A percentile compares a stretch with the other conserved stretches of the same genome.
Evolutionary conservation across 2,113 vertebrate species (phyloP).

Genomic region (Erythrocebus patas): DNA sequence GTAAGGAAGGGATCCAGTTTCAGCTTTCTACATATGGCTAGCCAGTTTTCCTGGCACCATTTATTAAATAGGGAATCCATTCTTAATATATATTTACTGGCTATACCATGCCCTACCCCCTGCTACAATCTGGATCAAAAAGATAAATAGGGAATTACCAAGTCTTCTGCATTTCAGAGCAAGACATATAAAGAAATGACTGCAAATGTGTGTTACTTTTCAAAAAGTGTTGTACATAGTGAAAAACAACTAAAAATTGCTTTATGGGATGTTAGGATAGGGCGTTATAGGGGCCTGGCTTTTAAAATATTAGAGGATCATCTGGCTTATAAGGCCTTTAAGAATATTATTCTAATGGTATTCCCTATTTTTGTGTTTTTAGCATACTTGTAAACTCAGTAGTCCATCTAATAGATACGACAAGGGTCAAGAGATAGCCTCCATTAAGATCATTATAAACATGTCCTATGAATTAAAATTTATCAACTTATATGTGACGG

Average conservation of each 20-base stretch:
- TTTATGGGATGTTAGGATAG: neutral
- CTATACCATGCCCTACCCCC: neutral
- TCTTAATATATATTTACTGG: neutral
- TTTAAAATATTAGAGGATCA: neutral
- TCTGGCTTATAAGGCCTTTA: neutral
- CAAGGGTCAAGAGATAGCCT: neutral
- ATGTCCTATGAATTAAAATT: neutral
- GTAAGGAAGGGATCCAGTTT: too few relatives aligned
- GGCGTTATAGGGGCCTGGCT: neutral
- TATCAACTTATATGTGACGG: neutral
- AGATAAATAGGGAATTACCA: neutral
- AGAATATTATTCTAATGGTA: neutral
- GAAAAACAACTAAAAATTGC: neutral
- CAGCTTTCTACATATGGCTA: too few relatives aligned
- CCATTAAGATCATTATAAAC: neutral
- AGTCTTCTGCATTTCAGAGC: neutral
- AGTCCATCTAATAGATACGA: neutral
- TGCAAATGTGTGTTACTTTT: neutral
- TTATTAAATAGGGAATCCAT: too few relatives aligned
- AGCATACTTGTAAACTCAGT: neutral
- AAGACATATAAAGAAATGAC: neutral
- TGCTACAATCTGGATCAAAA: neutral
- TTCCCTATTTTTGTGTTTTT: neutral
- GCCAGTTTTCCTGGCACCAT: too few relatives aligned
- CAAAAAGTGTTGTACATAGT: neutral